Conservation (phyloP, 2,888 invertebrate genomes). For the Lacanobia wlatinum region DNA sequence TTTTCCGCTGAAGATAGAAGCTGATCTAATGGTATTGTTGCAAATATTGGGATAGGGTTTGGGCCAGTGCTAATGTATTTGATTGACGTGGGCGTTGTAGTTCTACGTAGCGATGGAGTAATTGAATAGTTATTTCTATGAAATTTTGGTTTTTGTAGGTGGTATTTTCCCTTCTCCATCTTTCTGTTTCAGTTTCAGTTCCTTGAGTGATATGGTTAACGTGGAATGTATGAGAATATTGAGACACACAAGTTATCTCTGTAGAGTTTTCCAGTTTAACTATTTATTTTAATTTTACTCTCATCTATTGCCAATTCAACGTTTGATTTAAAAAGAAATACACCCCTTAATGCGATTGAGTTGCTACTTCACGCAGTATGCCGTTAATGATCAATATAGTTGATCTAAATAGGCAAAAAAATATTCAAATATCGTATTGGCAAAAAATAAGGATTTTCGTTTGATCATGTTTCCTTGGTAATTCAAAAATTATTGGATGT, state of each 20-base stretch:
- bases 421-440: not conserved
- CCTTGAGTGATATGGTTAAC: not conserved
- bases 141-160: not conserved
- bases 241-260: too few species aligned
- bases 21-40: conserved; percentile 79
- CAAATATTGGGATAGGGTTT: conserved; percentile 70
- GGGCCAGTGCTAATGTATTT: conserved; percentile 47
- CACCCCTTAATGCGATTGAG: not conserved
- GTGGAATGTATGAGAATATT: not conserved
- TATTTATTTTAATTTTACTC: not conserved
- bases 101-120: conserved; percentile 15
- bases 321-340: too few species aligned
- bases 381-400: not conserved
- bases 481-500: not conserved
- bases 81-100: conserved; percentile 25
- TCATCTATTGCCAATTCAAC: not conserved
- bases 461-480: not conserved
- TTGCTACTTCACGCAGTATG: not conserved
- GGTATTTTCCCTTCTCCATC: not conserved
- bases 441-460: not conserved
- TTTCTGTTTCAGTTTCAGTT: not conserved
- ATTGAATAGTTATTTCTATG: conserved; percentile 9
- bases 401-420: not conserved
- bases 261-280: not conserved
- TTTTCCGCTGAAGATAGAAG: conserved; percentile 88